phyloP scores from a whole-genome alignment of 2,888 invertebrate species.

The Drosophila histrio region DNA sequence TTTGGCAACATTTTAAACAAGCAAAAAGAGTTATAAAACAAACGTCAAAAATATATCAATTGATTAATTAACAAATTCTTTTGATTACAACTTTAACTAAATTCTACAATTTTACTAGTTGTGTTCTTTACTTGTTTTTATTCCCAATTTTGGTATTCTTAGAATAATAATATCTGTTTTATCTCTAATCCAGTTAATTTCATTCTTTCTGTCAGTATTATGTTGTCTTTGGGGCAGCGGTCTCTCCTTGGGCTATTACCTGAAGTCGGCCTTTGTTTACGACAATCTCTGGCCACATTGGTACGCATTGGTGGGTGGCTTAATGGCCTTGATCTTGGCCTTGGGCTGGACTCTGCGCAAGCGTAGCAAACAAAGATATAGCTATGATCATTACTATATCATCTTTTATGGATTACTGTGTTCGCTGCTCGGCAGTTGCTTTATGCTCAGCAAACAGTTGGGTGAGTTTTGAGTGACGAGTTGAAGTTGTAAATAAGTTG shows the following conservation, averaged over 20 bases:
- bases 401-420: conserved; percentile 80
- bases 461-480: too few relatives aligned
- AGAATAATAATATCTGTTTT: not conserved
- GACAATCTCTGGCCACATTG: conserved; percentile 77
- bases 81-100: too few relatives aligned
- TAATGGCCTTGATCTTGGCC: conserved; percentile 53
- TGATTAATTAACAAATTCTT: too few relatives aligned
- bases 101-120: too few relatives aligned
- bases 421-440: conserved; percentile 71
- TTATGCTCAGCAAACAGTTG: conserved; percentile 73
- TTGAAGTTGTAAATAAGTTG: too few relatives aligned
- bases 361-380: conserved; percentile 63
- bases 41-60: too few relatives aligned
- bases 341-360: conserved; percentile 74
- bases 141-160: not conserved
- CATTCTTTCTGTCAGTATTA: not conserved
- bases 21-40: too few relatives aligned
- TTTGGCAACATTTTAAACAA: too few relatives aligned
- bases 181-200: not conserved
- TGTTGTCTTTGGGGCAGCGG: conserved; percentile 74
- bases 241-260: conserved; percentile 73
- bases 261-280: conserved; percentile 75
- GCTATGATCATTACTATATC: conserved; percentile 78
- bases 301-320: conserved; percentile 63
- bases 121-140: too few relatives aligned